Percentiles rank a stretch among this genome's conserved stretches.
phyloP scores from a whole-genome alignment of 2,113 vertebrate genomes.

The Oncorhynchus keta region DNA sequence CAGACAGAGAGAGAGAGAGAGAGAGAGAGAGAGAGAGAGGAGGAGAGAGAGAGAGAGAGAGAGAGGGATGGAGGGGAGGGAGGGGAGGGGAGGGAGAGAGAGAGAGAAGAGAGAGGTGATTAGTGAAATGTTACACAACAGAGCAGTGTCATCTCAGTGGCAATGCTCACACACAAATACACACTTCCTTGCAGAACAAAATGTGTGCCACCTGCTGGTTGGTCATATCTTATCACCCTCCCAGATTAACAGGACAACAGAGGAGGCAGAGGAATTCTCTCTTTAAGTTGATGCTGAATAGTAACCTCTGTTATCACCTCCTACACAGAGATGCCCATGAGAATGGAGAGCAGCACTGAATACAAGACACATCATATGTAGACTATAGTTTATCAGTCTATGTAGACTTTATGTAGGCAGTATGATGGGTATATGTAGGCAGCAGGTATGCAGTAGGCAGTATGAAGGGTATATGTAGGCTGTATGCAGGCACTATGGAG shows the following conservation, averaged over 20 bases:
- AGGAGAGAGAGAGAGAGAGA: slow-evolving; percentile 32
- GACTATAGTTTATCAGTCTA: background rate
- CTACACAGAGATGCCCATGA: background rate
- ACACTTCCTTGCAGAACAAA: background rate
- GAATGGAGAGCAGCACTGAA: too few relatives aligned
- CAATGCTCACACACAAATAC: background rate
- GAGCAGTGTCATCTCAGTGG: background rate
- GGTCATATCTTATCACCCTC: slow-evolving; percentile 5
- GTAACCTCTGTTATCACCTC: background rate
- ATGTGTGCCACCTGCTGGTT: slow-evolving; percentile 26
- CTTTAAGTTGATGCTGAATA: background rate
- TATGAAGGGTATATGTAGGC: background rate
- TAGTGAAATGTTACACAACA: slow-evolving; percentile 11
- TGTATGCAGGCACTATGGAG: background rate
- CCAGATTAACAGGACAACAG: background rate
- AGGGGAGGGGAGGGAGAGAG: background rate
- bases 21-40: background rate
- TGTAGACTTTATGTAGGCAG: background rate
- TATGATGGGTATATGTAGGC: too few relatives aligned
- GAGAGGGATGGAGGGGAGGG: too few relatives aligned
- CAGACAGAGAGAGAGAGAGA: background rate
- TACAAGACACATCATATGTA: too few relatives aligned
- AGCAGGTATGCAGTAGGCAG: too few relatives aligned
- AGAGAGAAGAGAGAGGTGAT: background rate
- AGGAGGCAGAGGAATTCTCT: background rate